Evolutionary conservation across 1,140 invertebrate genomes (phyloP), one percentile per base, ranked within the genome.

Genomic region (Andricus grossulariae): DNA sequence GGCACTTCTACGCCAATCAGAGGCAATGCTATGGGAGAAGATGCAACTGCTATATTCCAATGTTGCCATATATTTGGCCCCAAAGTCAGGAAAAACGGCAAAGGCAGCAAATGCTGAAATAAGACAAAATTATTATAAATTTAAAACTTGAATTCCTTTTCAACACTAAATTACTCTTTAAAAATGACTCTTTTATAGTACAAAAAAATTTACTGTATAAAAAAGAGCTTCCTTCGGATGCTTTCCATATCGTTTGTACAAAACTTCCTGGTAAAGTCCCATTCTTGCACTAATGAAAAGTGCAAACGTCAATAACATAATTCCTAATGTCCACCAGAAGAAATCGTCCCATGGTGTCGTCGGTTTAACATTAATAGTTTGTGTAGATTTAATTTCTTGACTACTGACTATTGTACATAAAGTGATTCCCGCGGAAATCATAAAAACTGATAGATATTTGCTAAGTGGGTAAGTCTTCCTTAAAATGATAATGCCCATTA

Each of bases 251-350:
- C 94, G 94, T 76, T 92, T 92, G 87, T 98, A 98, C 6, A 99
- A 90, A 11, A 94, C 94, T 92, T 99, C 98, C 92, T 99, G 99
- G 89, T 96, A 99, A 78, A 99, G 97, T 3, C 98, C 99, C 96
- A 99, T 97, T 77, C 96, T 92, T 8, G 99, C 98, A 1, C 98
- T 99, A 75, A 99, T 92, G 79, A 99, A 96, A 50, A 99, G 90
- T 0, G 98, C 97, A 78, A 97, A 93, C 0, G 97, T 97, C 13
- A 99, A 91, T 81, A 99, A 93, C 1, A 91, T 88, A 79, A 99
- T 97, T 18, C 98, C 96, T 55, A 96, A 86, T 76, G 93, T 89
- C 96, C 96, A 97, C 96, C 96, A 97, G 76, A 97, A 95, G 82
- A 97, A 94, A 84, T 95, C 92, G 80, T 94, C 91, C 80, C 78